These are phyloP conservation scores for Leptopilina drosophilae DNA, from an alignment of 2,888 invertebrate genomes.

Conservation along the genomic window DNA sequence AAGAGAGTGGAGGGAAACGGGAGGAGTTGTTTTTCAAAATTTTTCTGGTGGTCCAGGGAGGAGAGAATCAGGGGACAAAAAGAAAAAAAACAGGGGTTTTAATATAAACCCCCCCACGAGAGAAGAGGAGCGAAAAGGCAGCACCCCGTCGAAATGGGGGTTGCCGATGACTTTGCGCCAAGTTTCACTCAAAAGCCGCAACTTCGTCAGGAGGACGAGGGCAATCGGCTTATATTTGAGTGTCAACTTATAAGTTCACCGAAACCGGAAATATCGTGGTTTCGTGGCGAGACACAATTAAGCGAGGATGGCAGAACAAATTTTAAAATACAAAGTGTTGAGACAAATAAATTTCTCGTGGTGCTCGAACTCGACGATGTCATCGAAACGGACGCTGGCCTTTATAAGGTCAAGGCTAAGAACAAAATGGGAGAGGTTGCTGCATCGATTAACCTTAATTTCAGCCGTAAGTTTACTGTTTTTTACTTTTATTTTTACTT, in stretches of 20 bases:
- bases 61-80: neutral
- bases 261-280: conserved; percentile 95
- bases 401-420: conserved; percentile 97
- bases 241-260: conserved; percentile 93
- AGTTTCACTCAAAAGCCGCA: conserved; percentile 99
- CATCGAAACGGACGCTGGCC: conserved; percentile 95
- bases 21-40: conserved; percentile 12
- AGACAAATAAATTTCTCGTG: conserved; percentile 91
- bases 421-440: conserved; percentile 98
- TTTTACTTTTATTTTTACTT: conserved; percentile 36
- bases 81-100: neutral
- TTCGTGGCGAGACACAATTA: conserved; percentile 90
- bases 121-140: conserved; percentile 51
- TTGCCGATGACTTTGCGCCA: conserved; percentile 96
- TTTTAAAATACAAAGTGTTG: conserved; percentile 92
- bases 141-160: conserved; percentile 82
- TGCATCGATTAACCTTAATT: conserved; percentile 97
- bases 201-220: conserved; percentile 96
- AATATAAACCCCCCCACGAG: conserved; percentile 13
- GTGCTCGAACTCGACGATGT: conserved; percentile 96
- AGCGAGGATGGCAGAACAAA: conserved; percentile 90
- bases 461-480: conserved; percentile 90
- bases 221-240: conserved; percentile 95
- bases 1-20: conserved; percentile 2
- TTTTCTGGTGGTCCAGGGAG: conserved; percentile 37